Evolutionary conservation across 1,140 invertebrate genomes (phyloP).

Genomic region (Chironomus striatipennis): DNA sequence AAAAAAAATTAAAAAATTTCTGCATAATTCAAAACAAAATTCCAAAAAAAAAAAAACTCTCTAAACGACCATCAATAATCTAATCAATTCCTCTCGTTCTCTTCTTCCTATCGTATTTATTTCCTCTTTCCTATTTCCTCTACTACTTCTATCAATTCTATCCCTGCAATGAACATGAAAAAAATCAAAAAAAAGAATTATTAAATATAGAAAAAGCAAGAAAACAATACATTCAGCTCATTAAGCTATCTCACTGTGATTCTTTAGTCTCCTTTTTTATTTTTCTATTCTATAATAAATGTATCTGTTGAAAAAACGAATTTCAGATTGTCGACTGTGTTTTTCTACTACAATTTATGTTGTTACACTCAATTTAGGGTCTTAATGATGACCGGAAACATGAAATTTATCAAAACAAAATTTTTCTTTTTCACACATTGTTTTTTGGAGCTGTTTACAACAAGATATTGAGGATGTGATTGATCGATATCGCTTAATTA

Average conservation of each 20-base stretch:
- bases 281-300: background rate
- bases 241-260: slow-evolving; percentile 10
- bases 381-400: background rate
- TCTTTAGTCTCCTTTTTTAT: background rate
- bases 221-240: background rate
- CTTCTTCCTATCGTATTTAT: background rate
- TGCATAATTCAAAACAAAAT: no score
- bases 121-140: background rate
- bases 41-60: background rate
- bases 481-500: background rate
- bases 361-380: background rate
- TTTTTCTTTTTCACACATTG: background rate
- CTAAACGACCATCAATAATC: background rate
- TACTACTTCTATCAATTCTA: background rate
- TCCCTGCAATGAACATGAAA: background rate
- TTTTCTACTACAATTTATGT: background rate
- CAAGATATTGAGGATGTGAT: no score
- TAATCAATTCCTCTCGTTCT: background rate
- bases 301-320: slow-evolving; percentile 15
- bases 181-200: background rate
- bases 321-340: background rate
- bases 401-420: background rate
- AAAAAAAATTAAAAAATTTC: no score
- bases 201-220: background rate
- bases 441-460: no score